Conservation (phyloP, 1,140 invertebrate species). For the Lasaia peninsularis region DNA sequence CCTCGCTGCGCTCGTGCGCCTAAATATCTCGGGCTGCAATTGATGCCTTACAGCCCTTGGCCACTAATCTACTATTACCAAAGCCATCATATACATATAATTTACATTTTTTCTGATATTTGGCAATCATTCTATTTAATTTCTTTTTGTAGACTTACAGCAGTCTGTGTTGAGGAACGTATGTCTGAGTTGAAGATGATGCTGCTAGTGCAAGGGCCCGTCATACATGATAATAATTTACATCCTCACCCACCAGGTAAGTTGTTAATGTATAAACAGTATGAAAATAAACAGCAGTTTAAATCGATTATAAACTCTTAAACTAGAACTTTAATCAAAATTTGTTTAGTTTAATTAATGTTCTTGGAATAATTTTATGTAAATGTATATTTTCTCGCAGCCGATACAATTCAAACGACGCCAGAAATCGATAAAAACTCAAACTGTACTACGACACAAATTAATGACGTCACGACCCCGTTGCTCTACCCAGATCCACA, state of each 20-base stretch:
- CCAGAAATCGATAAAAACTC: constrained; percentile 54
- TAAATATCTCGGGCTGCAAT: no score
- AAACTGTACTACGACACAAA: constrained; percentile 40
- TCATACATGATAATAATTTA: constrained; percentile 63
- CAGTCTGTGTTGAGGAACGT: constrained; percentile 92
- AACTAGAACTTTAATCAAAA: no score
- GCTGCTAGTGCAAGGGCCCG: constrained; percentile 51
- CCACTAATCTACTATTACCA: no score
- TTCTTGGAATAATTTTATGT: not conserved
- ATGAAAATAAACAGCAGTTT: no score
- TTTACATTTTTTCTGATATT: no score
- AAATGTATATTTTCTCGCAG: not conserved
- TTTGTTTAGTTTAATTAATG: not conserved
- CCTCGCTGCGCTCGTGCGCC: no score
- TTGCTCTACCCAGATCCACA: constrained; percentile 83
- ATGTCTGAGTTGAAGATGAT: constrained; percentile 85
- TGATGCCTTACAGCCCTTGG: no score
- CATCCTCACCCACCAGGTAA: constrained; percentile 51
- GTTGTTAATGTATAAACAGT: constrained; percentile 4
- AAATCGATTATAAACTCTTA: no score
- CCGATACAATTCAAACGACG: constrained; percentile 15
- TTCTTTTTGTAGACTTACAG: constrained; percentile 82
- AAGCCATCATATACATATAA: no score
- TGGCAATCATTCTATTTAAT: no score
- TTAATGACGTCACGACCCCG: constrained; percentile 56